Evolutionary conservation across 2,113 vertebrate species (phyloP), one percentile per base, ranked within the genome.

Genomic region (Numida meleagris): DNA sequence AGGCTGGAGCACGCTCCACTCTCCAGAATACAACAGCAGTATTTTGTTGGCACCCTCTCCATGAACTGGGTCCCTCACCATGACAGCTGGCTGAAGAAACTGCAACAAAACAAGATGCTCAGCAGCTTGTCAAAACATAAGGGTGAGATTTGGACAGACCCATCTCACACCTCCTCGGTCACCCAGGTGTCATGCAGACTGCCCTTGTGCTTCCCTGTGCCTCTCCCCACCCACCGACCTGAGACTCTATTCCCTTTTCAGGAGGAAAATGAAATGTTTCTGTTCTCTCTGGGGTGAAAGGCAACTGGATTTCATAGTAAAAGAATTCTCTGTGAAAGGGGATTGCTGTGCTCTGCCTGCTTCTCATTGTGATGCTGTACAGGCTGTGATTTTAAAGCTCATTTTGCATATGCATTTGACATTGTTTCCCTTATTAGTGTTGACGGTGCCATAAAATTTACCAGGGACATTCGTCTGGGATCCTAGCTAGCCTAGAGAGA

Each of bases 21-120:
- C 79, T 62, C 63, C 43, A 51, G 79, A 81, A 50, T 58, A 46
- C 48, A 78, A 67, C 46, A 81, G 59, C 70, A 38, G 21, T 73
- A 68, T 68, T 95, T 53, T 0, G 1, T 73, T 88, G 63, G 65
- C 19, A 27, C 15, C 15, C 33, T 75, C 50, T 61, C 33, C 31
- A 29, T 45, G 42, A n/a, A 42, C 59, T 24, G 46, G 62, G 36
- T 51, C 38, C 59, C 63, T 77, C n/a, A 63, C 76, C 38, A 10
- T 40, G 53, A 78, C 75, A 86, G 42, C 59, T 92, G 38, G 24
- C 53, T 82, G 66, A 78, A 78, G 66, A 86, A 82, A 36, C n/a
- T n/a, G 55, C 24, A 63, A 58, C 48, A 63, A 82, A 86, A 73
- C 34, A 58, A 76, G 40, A 8, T 59, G 19, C 17, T n/a, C n/a